Evolutionary conservation across 1,140 invertebrate species (phyloP), one percentile per base, ranked within the genome.

Genomic region (Coenobita brevimanus): DNA sequence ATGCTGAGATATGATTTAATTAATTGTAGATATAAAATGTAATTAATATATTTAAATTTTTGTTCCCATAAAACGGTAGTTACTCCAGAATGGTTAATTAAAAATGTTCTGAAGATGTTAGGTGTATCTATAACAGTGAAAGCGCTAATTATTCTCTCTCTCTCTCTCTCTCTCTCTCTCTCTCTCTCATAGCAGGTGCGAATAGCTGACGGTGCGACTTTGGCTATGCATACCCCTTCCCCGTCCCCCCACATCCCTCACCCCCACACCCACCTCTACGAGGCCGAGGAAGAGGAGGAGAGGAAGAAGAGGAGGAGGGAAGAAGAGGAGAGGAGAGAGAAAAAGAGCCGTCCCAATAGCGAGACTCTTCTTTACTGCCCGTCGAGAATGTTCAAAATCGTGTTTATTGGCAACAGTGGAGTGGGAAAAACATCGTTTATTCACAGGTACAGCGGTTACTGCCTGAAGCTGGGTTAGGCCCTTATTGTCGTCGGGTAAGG

Each of bases 391-490:
- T 95, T 94, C 92, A 95, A 95, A 92, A 93, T 95, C 13, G 94
- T 95, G 2, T 94, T 94, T 92, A 93, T 95, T 54, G 94, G 94
- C 3, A 94, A 95, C 90, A 94, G 94, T 27, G 93, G 93, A 27
- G 94, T 95, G 36, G 94, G 94, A 0, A 95, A 95, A 87, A 94
- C 93, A 57, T 94, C 93, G 90, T 94, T 95, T 89, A 93, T 95
- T 27, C 93, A 94, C 81, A 78, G 89, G 76, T 90, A 57, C 6
- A 46, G 21, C n/a, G n/a, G n/a, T n/a, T n/a, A n/a, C n/a, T n/a
- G n/a, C n/a, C n/a, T n/a, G n/a, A n/a, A n/a, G n/a, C n/a, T n/a
- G n/a, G n/a, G n/a, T n/a, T n/a, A n/a, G n/a, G n/a, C n/a, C n/a
- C n/a, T n/a, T n/a, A n/a, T n/a, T n/a, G n/a, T n/a, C n/a, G n/a